phyloP scores from a whole-genome alignment of 2,888 invertebrate genomes.

The Spilarctia lutea region DNA sequence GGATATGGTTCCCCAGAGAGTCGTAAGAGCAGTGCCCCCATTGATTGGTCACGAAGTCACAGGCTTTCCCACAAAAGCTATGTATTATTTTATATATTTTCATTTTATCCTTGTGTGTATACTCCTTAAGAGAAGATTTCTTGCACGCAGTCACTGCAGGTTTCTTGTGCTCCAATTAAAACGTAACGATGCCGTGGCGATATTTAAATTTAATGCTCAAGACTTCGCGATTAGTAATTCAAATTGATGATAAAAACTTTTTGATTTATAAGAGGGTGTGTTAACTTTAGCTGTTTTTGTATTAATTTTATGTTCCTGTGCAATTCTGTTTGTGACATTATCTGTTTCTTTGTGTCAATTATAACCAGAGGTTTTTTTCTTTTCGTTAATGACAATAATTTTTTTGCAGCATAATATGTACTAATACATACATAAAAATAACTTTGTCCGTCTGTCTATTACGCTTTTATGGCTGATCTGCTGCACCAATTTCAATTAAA shows the following conservation, averaged over 20 bases:
- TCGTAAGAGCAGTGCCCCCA: too few relatives aligned
- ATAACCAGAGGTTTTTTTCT: not conserved
- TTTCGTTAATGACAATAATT: not conserved
- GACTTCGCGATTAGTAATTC: constrained; percentile 67
- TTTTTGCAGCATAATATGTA: not conserved
- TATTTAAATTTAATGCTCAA: constrained; percentile 45
- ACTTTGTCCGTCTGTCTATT: too few relatives aligned
- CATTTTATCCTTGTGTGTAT: constrained; percentile 29
- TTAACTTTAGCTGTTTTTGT: constrained; percentile 40
- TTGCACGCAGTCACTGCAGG: constrained; percentile 55
- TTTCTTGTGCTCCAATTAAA: constrained; percentile 62
- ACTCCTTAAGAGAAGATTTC: constrained; percentile 51
- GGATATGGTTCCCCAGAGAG: too few relatives aligned
- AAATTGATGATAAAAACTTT: constrained; percentile 69
- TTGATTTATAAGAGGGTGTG: constrained; percentile 60
- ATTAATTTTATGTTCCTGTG: not conserved
- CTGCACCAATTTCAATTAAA: too few relatives aligned
- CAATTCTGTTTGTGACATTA: not conserved
- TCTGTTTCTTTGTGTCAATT: not conserved
- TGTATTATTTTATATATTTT: not conserved
- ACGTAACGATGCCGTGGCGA: constrained; percentile 45
- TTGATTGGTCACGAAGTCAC: too few relatives aligned
- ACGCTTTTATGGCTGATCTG: too few relatives aligned
- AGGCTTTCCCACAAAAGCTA: too few relatives aligned
- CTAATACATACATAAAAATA: too few relatives aligned